Evolutionary conservation across 2,113 vertebrate genomes (phyloP).

Genomic region (Tragelaphus strepsiceros): DNA sequence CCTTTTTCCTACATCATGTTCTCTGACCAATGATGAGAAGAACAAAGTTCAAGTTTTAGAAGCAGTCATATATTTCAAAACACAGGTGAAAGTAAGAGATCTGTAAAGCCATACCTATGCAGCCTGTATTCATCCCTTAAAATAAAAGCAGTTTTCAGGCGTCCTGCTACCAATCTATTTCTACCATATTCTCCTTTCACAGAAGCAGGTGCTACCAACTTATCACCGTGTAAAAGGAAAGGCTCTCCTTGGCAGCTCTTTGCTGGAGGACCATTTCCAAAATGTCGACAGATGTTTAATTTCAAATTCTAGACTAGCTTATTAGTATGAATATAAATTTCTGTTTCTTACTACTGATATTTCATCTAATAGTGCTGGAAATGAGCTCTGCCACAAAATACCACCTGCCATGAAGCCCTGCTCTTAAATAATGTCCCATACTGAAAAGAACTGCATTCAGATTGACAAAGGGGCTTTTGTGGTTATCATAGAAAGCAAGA

Average conservation of each 20-base stretch:
- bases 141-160: background rate
- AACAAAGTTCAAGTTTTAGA: background rate
- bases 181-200: background rate
- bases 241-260: background rate
- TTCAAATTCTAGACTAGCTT: slow-evolving; percentile 12
- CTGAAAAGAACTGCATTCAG: background rate
- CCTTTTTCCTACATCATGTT: background rate
- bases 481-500: background rate
- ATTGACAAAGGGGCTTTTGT: background rate
- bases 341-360: slow-evolving; percentile 30
- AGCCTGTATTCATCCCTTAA: background rate
- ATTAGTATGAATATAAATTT: slow-evolving; percentile 39
- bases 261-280: slow-evolving; percentile 22
- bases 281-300: slow-evolving; percentile 18
- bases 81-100: background rate
- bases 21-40: background rate
- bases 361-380: slow-evolving; percentile 17
- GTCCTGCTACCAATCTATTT: background rate
- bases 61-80: background rate
- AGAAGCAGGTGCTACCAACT: background rate
- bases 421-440: slow-evolving; percentile 30
- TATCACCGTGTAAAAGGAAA: background rate
- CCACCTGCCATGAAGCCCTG: background rate
- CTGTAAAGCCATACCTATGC: background rate
- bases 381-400: background rate